phyloP scores from a whole-genome alignment of 2,113 vertebrate species.

The Azemiops feae region DNA sequence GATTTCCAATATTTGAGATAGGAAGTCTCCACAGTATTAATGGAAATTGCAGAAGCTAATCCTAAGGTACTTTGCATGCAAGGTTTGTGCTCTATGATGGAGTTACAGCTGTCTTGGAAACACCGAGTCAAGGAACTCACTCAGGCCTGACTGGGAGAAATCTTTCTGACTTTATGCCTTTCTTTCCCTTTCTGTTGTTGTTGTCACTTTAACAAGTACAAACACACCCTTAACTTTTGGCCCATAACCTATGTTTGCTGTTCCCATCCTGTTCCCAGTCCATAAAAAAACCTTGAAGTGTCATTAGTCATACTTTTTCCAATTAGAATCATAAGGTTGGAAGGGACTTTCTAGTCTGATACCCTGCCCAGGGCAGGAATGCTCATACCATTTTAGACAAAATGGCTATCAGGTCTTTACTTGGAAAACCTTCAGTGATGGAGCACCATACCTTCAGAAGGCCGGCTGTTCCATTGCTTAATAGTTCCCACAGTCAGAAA shows the following conservation, averaged over 20 bases:
- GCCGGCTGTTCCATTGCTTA: not conserved
- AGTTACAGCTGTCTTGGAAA: not conserved
- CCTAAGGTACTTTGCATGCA: not conserved
- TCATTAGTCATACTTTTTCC: not conserved
- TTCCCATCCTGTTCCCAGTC: not conserved
- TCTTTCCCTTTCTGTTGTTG: not conserved
- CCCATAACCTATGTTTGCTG: not conserved
- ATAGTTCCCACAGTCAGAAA: not conserved
- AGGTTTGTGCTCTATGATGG: not conserved
- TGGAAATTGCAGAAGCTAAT: not conserved
- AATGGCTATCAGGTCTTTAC: not conserved
- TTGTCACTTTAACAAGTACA: not conserved
- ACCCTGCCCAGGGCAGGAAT: not conserved
- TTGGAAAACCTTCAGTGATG: not conserved
- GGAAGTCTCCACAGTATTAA: not conserved
- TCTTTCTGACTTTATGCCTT: not conserved
- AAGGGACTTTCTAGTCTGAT: not conserved
- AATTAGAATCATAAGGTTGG: not conserved
- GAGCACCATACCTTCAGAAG: not conserved
- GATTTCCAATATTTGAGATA: not conserved
- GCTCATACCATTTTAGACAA: not conserved
- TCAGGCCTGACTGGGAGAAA: not conserved
- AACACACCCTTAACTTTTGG: not conserved
- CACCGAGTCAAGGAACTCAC: not conserved
- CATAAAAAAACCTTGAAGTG: not conserved